These are phyloP conservation scores for Candoia aspera DNA, from an alignment of 2,113 vertebrate species.

Conservation along the genomic window DNA sequence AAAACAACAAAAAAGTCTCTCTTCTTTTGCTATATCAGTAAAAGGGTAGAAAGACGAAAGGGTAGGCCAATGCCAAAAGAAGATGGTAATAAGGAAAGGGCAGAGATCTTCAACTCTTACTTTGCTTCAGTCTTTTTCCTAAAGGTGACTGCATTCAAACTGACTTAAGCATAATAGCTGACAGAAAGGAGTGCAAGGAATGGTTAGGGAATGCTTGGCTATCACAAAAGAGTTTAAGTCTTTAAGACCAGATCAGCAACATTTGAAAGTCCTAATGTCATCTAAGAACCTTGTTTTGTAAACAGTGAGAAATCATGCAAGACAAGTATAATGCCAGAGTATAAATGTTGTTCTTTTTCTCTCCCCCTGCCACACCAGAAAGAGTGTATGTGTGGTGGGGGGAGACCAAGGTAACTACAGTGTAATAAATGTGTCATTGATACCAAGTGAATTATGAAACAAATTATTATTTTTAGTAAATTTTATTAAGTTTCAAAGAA, in stretches of 20 bases:
- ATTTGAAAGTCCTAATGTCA: neutral
- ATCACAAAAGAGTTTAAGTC: neutral
- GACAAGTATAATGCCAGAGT: neutral
- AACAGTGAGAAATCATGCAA: neutral
- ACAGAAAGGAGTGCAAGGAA: neutral
- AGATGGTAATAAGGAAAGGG: neutral
- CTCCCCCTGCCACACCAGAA: too few relatives aligned
- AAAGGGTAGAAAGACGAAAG: neutral
- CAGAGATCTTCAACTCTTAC: neutral
- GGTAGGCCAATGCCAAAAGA: neutral
- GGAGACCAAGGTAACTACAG: too few relatives aligned
- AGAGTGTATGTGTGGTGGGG: too few relatives aligned
- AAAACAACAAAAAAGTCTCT: neutral
- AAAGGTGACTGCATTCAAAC: neutral
- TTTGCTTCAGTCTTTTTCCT: neutral
- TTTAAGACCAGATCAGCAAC: neutral
- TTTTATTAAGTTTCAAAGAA: too few relatives aligned
- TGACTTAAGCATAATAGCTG: neutral
- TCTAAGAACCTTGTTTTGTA: neutral
- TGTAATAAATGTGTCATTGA: too few relatives aligned
- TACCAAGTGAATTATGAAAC: too few relatives aligned
- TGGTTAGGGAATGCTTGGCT: neutral
- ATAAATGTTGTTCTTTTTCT: neutral
- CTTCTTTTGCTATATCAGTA: neutral
- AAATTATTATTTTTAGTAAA: too few relatives aligned